phyloP scores from a whole-genome alignment of 1,140 invertebrate genomes.

The Olivierus martensii region DNA sequence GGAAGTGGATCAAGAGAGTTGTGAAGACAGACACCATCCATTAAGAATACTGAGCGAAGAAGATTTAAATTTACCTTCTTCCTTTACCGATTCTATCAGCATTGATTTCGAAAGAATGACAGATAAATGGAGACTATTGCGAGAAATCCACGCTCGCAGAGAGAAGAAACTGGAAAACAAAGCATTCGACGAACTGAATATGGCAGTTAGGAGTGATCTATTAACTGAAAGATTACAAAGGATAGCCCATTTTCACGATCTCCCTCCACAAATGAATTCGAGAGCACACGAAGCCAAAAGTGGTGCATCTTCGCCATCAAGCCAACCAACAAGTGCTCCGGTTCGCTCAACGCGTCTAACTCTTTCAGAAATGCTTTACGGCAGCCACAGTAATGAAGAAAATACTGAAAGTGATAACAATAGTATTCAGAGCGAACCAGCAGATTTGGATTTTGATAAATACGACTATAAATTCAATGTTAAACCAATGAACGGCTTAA shows the following conservation, averaged over 20 bases:
- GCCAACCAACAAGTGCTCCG: background rate
- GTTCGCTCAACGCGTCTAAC: conserved; percentile 1
- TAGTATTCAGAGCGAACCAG: conserved; percentile 16
- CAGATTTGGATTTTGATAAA: conserved; percentile 14
- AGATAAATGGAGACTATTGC: background rate
- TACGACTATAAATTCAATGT: conserved; percentile 14
- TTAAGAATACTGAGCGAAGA: conserved; percentile 74
- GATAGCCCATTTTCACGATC: background rate
- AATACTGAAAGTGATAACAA: conserved; percentile 10
- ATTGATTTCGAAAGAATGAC: conserved; percentile 15
- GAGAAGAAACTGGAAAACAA: background rate
- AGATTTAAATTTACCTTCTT: conserved; percentile 74
- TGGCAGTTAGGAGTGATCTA: background rate
- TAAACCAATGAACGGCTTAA: conserved; percentile 18
- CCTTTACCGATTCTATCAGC: conserved; percentile 42
- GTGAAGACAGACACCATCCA: conserved; percentile 51
- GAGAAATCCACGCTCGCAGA: background rate
- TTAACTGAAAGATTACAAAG: background rate
- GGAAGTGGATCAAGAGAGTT: conserved; percentile 46
- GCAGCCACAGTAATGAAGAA: conserved; percentile 9
- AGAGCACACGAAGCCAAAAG: background rate
- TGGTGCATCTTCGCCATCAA: background rate
- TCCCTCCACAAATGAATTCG: background rate
- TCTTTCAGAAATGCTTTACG: conserved; percentile 8
- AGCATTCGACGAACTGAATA: background rate